These are phyloP conservation scores for Rotaria magnacalcarata DNA, from an alignment of 2,888 invertebrate species.

Conservation along the genomic window DNA sequence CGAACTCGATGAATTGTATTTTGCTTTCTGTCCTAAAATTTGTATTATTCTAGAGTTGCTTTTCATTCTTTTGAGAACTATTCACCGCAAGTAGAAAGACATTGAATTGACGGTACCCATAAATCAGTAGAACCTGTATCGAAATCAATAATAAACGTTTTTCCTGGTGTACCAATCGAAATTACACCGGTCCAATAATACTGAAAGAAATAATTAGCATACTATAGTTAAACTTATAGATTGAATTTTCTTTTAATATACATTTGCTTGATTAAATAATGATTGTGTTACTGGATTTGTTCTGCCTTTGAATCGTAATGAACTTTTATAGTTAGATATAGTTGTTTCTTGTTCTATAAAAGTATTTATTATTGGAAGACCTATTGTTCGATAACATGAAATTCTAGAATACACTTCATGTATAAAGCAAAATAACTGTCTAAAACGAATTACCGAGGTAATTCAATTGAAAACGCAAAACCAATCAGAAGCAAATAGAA, in stretches of 20 bases:
- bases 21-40: background rate
- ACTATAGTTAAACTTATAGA: too few species aligned
- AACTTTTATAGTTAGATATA: background rate
- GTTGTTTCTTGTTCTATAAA: background rate
- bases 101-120: background rate
- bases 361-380: background rate
- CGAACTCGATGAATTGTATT: background rate
- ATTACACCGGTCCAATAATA: slow-evolving; percentile 23
- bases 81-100: background rate
- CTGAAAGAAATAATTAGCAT: background rate
- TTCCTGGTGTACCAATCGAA: background rate
- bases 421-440: background rate
- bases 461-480: background rate
- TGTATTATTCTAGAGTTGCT: background rate
- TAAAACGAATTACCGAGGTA: background rate
- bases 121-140: slow-evolving; percentile 17
- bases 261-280: slow-evolving; percentile 1
- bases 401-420: background rate
- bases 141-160: background rate
- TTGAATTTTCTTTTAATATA: background rate
- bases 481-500: background rate
- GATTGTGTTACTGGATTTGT: background rate
- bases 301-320: background rate
- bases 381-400: background rate
- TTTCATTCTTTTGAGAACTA: background rate